These are phyloP conservation scores for Schizotus pectinicornis DNA, from an alignment of 2,888 invertebrate genomes.

Conservation along the genomic window DNA sequence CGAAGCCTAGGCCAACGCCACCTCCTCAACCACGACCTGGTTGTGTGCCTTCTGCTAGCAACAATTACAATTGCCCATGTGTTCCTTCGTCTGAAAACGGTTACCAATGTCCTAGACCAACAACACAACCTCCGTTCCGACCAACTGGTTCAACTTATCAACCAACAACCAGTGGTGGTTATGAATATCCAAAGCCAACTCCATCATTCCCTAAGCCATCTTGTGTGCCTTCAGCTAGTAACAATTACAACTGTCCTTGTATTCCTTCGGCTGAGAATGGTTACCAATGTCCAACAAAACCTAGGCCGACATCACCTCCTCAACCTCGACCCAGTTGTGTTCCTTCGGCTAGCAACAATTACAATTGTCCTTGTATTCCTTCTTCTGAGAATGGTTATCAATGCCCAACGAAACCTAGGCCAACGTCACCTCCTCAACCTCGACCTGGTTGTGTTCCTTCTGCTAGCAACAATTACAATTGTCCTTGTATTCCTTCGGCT, in stretches of 20 bases:
- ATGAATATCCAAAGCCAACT: slow-evolving; percentile 8
- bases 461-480: too few species aligned
- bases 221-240: slow-evolving; percentile 7
- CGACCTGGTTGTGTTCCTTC: slow-evolving; percentile 9
- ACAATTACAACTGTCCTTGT: slow-evolving; percentile 1
- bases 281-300: slow-evolving; percentile 19
- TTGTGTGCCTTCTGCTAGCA: too few species aligned
- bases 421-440: slow-evolving; percentile 32
- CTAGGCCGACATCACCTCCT: slow-evolving; percentile 49
- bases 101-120: slow-evolving; percentile 10
- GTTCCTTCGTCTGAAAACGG: background rate
- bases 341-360: background rate
- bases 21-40: slow-evolving; percentile 14
- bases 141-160: slow-evolving; percentile 1
- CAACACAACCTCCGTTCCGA: background rate
- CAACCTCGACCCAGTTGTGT: slow-evolving; percentile 38
- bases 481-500: background rate
- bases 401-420: slow-evolving; percentile 38
- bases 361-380: too few species aligned
- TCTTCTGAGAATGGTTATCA: slow-evolving; percentile 46
- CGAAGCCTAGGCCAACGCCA: slow-evolving; percentile 12
- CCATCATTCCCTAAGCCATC: background rate
- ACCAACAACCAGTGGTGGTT: background rate
- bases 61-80: too few species aligned
- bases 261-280: background rate